phyloP scores from a whole-genome alignment of 2,113 vertebrate species.

The Chionomys nivalis region DNA sequence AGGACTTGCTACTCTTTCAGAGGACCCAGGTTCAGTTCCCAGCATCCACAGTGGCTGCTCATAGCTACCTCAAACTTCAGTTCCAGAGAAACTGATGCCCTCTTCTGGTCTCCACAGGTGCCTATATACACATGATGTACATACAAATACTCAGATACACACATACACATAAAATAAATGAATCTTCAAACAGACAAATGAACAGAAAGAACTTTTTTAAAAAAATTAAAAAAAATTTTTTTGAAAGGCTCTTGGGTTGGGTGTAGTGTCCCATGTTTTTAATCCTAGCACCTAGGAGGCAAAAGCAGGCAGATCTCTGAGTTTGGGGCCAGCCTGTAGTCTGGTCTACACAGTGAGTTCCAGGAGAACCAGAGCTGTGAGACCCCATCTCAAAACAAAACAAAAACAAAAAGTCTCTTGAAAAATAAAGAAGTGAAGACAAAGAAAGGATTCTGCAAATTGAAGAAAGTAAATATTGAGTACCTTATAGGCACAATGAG shows the following conservation, averaged over 20 bases:
- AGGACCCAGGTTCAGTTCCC: not conserved
- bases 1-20: conserved; percentile 33
- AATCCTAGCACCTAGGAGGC: not conserved
- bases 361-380: not conserved
- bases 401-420: not conserved
- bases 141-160: not conserved
- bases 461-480: not conserved
- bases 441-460: not conserved
- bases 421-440: not conserved
- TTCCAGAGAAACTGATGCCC: not conserved
- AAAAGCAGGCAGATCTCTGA: not conserved
- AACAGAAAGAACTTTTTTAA: not conserved
- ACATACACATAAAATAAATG: not conserved
- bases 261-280: not conserved
- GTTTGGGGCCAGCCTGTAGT: not conserved
- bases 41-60: not conserved
- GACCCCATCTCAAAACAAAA: not conserved
- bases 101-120: not conserved
- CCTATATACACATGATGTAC: not conserved
- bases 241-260: not conserved
- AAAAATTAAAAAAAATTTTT: not conserved
- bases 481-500: not conserved
- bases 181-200: not conserved
- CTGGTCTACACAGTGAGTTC: not conserved
- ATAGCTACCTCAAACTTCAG: not conserved